Conservation (phyloP, 2,113 vertebrate genomes). For the Gobius niger region DNA sequence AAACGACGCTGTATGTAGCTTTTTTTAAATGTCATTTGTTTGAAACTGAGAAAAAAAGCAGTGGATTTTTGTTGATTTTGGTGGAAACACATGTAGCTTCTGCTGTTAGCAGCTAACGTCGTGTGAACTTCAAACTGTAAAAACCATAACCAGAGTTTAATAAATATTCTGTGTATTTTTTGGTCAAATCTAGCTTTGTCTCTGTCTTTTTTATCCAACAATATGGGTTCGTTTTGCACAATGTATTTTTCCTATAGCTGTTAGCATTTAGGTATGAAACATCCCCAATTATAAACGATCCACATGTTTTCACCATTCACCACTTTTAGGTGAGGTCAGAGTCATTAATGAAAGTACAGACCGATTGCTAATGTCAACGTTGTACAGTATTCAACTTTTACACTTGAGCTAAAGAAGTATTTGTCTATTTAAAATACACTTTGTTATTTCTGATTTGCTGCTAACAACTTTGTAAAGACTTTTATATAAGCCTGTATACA, state of each 20-base stretch:
- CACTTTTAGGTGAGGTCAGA: too few species aligned
- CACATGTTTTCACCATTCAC: too few species aligned
- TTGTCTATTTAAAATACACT: not conserved
- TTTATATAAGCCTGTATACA: too few species aligned
- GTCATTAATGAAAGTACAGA: too few species aligned
- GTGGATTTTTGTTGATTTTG: not conserved
- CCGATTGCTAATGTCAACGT: too few species aligned
- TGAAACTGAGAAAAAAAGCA: not conserved
- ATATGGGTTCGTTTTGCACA: not conserved
- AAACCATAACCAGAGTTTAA: conserved; percentile 6
- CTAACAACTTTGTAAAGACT: not conserved
- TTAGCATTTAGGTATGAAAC: too few species aligned
- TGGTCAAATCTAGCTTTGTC: not conserved
- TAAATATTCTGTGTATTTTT: conserved; percentile 16
- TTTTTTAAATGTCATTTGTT: not conserved
- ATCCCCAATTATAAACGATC: too few species aligned
- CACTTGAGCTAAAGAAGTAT: not conserved
- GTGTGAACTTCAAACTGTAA: conserved; percentile 7
- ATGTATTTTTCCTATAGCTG: too few species aligned
- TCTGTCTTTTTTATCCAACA: not conserved
- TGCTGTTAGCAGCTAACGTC: conserved; percentile 9
- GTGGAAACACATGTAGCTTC: conserved; percentile 6
- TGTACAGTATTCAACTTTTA: not conserved
- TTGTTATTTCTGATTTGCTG: not conserved
- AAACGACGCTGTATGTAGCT: conserved; percentile 1